Conservation (phyloP, 53 echinoderm and acorn worm genomes). For the Glandiceps talaboti region DNA sequence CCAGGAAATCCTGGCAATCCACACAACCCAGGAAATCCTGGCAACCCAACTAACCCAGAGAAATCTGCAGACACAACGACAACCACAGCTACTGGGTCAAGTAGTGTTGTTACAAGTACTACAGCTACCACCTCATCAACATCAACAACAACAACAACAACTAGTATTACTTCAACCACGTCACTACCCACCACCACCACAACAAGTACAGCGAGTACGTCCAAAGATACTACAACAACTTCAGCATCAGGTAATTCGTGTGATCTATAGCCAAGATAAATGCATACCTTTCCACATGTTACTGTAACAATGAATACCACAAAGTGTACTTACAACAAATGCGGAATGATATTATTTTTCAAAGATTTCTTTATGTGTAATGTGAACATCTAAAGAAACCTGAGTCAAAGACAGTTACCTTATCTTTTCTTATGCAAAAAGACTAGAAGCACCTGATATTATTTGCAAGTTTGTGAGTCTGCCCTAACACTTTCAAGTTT, state of each 20-base stretch:
- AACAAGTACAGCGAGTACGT: neutral
- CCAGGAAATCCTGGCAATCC: neutral
- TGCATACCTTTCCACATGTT: neutral
- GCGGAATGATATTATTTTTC: no score
- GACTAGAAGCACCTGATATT: no score
- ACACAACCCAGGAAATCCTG: neutral
- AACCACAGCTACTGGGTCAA: neutral
- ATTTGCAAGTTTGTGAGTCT: no score
- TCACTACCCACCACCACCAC: conserved; percentile 4
- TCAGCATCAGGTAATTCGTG: conserved; percentile 20
- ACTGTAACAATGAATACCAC: no score
- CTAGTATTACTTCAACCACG: neutral
- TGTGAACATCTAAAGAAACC: no score
- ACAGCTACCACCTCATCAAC: neutral
- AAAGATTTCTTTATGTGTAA: no score
- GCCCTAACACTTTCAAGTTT: no score
- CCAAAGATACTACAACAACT: conserved; percentile 27
- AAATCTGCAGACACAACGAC: neutral
- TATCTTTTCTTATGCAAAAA: no score
- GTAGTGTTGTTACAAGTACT: neutral
- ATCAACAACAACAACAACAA: neutral
- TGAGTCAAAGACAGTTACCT: no score
- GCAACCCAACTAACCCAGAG: neutral
- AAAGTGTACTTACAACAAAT: no score
- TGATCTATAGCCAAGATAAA: neutral